These are phyloP conservation scores for Girardia tigrina DNA, from an alignment of 2,888 invertebrate species.

Conservation along the genomic window DNA sequence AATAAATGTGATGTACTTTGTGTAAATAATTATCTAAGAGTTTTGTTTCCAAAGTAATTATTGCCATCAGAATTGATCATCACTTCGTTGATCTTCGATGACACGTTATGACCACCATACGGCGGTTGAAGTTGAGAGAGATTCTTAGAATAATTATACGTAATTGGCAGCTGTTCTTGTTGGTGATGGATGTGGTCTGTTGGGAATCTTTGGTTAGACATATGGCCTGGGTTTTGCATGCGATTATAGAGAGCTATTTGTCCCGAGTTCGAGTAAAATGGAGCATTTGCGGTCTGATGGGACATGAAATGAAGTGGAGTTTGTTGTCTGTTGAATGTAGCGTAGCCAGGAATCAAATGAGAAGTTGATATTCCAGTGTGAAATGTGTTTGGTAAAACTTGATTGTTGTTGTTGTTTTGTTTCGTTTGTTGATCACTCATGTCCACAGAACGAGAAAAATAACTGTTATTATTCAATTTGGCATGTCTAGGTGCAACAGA, in stretches of 20 bases:
- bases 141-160: background rate
- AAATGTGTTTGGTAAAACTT: background rate
- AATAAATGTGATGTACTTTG: background rate
- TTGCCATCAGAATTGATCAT: background rate
- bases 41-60: background rate
- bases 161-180: background rate
- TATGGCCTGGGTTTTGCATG: background rate
- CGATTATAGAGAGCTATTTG: background rate
- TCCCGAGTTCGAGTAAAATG: background rate
- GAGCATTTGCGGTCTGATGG: background rate
- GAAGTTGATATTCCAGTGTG: background rate
- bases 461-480: background rate
- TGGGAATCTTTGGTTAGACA: background rate
- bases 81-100: background rate
- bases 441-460: background rate
- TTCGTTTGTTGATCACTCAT: background rate
- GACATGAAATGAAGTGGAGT: background rate
- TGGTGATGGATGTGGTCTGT: conserved; percentile 1
- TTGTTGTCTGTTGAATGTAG: background rate
- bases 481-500: conserved; percentile 13
- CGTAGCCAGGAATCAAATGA: conserved; percentile 6
- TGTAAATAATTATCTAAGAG: background rate
- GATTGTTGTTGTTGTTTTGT: conserved; percentile 9
- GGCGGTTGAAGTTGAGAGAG: background rate
- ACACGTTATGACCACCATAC: background rate